Percentiles rank a stretch among this genome's conserved stretches.
Conservation (phyloP, 1,140 invertebrate species). For the Lerema accius region DNA sequence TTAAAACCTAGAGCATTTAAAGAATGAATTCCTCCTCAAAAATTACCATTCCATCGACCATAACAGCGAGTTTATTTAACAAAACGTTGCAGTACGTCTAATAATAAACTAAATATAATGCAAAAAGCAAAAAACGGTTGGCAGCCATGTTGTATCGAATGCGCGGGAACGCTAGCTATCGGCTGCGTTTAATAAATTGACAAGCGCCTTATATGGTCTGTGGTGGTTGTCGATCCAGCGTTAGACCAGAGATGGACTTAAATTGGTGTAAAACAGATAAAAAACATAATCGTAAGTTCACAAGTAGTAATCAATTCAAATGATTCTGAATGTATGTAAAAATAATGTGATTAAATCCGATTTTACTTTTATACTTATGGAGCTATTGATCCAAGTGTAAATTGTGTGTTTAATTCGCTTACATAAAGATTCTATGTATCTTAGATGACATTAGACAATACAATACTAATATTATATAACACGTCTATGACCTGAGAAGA, state of each 20-base stretch:
- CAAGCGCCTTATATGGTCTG: slow-evolving; percentile 63
- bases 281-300: slow-evolving; percentile 5
- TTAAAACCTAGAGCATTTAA: slow-evolving; percentile 4
- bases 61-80: slow-evolving; percentile 30
- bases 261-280: slow-evolving; percentile 41
- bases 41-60: slow-evolving; percentile 23
- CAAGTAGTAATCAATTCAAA: slow-evolving; percentile 7
- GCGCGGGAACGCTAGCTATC: slow-evolving; percentile 55
- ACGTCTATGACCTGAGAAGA: too few species aligned
- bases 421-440: too few species aligned
- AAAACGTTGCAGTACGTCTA: slow-evolving; percentile 42
- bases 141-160: slow-evolving; percentile 56
- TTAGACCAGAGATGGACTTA: slow-evolving; percentile 50
- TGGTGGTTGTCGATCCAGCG: slow-evolving; percentile 46
- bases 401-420: too few species aligned
- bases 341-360: too few species aligned
- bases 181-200: slow-evolving; percentile 68
- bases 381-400: too few species aligned
- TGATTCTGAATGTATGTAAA: too few species aligned
- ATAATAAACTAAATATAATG: slow-evolving; percentile 55
- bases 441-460: too few species aligned
- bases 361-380: too few species aligned
- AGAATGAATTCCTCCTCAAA: slow-evolving; percentile 10
- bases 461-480: too few species aligned
- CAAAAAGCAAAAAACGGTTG: slow-evolving; percentile 52